phyloP scores from a whole-genome alignment of 2,888 invertebrate species.

The Dexiosoma caninum region DNA sequence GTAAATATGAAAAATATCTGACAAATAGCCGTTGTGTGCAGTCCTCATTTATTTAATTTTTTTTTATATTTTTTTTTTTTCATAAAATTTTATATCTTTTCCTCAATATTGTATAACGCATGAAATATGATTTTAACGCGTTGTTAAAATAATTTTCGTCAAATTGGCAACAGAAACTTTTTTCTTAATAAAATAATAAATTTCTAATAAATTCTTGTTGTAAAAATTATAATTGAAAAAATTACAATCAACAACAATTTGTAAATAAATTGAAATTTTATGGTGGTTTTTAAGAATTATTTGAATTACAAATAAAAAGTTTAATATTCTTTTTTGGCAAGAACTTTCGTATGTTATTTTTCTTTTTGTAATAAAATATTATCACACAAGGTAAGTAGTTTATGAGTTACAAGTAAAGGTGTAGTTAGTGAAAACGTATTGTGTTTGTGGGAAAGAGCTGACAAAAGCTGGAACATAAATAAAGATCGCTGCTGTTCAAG shows the following conservation, averaged over 20 bases:
- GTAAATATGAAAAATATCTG: constrained; percentile 41
- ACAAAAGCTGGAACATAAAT: no score
- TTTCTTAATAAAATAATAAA: no score
- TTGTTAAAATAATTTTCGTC: constrained; percentile 21
- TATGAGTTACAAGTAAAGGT: no score
- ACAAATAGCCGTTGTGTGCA: constrained; percentile 34
- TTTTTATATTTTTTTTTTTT: background rate
- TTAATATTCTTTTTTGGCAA: no score
- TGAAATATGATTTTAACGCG: constrained; percentile 36
- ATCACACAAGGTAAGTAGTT: no score
- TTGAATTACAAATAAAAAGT: no score
- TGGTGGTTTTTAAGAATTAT: background rate
- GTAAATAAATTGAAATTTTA: background rate
- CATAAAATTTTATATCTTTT: constrained; percentile 4
- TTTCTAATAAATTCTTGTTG: no score
- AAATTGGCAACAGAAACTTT: constrained; percentile 36
- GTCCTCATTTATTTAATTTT: constrained; percentile 8
- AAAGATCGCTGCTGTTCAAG: no score
- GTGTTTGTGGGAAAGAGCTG: no score
- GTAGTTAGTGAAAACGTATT: no score
- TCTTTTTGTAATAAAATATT: no score
- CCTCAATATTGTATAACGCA: constrained; percentile 35
- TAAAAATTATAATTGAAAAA: background rate
- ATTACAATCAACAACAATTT: constrained; percentile 1
- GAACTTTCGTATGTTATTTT: no score